Evolutionary conservation across 2,113 vertebrate species (phyloP), one percentile per base, ranked within the genome.

Genomic region (Puntigrus tetrazona): DNA sequence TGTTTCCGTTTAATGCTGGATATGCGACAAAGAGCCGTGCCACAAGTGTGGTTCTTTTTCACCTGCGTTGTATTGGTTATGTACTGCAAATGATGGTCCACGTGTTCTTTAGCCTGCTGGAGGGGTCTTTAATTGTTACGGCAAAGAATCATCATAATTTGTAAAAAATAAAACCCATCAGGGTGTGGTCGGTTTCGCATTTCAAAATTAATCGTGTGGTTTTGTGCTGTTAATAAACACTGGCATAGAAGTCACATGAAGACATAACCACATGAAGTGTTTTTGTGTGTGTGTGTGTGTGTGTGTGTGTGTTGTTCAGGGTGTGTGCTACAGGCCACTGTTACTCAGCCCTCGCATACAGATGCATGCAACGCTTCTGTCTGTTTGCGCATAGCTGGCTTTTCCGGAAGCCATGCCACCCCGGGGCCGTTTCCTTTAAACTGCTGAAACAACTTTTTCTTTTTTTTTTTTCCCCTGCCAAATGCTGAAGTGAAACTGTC

Each of bases 361-460:
- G 34, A 76, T 47, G 8, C 81, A 47, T 80, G 27, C 86, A 47
- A 43, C 87, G 57, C 83, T 36, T 90, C 59, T 8, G 11, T 87
- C 38, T 27, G 43, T 89, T 86, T 90, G 73, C 90, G 90, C 86
- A 81, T 74, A 57, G 88, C 79, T 88, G 70, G 81, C 84, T 5
- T 87, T 91, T 87, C 89, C 86, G 80, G 84, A 43, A 82, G 59
- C 57, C 38, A 82, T 83, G 85, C 85, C 74, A 72, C 88, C 81
- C 84, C 87, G 13, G n/a, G 36, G 81, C 78, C 76, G 43, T 47
- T 38, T 59, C 74, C 74, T n/a, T 72, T 82, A 90, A 90, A 89
- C 52, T 16, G 89, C 89, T 90, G 90, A 91, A 85, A 83, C 81
- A 1, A 77, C 84, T 61, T 55, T 22, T 78, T 86, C 85, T 27